Conservation (phyloP, 2,888 invertebrate genomes). For the Leptinotarsa tumamoca region DNA sequence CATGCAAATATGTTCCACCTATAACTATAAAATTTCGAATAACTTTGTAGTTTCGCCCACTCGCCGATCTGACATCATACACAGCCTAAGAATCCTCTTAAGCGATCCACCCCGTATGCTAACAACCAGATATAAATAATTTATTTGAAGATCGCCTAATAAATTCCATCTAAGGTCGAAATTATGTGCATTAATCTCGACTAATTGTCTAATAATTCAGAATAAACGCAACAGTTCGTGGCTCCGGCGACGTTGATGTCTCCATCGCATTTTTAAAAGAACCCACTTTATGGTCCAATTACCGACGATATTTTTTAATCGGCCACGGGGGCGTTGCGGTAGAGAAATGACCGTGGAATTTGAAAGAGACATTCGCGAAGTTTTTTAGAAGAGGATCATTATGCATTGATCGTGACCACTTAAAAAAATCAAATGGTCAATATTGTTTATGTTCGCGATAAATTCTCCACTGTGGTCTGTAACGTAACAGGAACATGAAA, state of each 20-base stretch:
- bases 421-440: background rate
- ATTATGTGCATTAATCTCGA: slow-evolving; percentile 62
- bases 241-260: slow-evolving; percentile 60
- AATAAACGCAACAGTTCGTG: slow-evolving; percentile 59
- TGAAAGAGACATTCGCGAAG: background rate
- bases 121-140: slow-evolving; percentile 27
- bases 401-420: background rate
- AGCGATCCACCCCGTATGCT: slow-evolving; percentile 22
- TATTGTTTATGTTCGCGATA: too few species aligned
- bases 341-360: background rate
- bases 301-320: slow-evolving; percentile 30
- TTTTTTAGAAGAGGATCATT: background rate
- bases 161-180: slow-evolving; percentile 59
- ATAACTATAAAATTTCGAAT: background rate
- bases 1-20: background rate
- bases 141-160: slow-evolving; percentile 41
- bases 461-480: too few species aligned
- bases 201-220: slow-evolving; percentile 64
- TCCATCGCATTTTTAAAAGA: slow-evolving; percentile 56
- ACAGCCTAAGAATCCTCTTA: background rate
- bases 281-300: slow-evolving; percentile 51
- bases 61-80: background rate
- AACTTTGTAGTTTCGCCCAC: slow-evolving; percentile 1
- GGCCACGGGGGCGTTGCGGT: slow-evolving; percentile 17
- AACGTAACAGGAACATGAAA: too few species aligned